Evolutionary conservation across 2,113 vertebrate genomes (phyloP).

Genomic region (Brachyhypopomus gauderio): DNA sequence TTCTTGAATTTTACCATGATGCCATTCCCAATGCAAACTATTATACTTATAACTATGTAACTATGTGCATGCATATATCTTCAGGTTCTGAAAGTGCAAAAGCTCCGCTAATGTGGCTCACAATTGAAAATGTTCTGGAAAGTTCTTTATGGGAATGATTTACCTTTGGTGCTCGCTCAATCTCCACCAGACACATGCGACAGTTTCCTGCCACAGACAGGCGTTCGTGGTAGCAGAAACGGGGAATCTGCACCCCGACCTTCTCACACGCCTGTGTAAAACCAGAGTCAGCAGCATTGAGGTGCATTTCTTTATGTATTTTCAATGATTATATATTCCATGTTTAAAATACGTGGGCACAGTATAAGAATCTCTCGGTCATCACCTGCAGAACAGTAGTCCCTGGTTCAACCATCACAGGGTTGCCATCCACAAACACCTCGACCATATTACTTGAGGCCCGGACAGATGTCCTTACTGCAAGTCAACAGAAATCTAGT

Average conservation of each 20-base stretch:
- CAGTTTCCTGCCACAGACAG: constrained; percentile 95
- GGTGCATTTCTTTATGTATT: background rate
- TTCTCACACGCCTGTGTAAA: constrained; percentile 86
- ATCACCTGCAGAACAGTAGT: constrained; percentile 92
- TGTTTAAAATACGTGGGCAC: background rate
- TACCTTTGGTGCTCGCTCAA: constrained; percentile 95
- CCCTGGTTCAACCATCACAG: constrained; percentile 88
- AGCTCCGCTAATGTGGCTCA: too few relatives aligned
- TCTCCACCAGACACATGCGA: constrained; percentile 96
- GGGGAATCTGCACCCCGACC: constrained; percentile 92
- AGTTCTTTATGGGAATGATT: background rate
- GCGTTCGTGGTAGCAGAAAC: constrained; percentile 95
- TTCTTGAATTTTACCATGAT: too few relatives aligned
- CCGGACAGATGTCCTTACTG: constrained; percentile 78
- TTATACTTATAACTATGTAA: too few relatives aligned
- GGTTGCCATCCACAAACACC: constrained; percentile 90
- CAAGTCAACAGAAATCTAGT: constrained; percentile 4
- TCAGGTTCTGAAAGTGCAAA: too few relatives aligned
- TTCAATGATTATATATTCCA: background rate
- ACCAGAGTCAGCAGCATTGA: background rate
- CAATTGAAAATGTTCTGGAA: background rate
- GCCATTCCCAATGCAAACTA: too few relatives aligned
- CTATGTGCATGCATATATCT: too few relatives aligned
- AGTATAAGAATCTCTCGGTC: background rate
- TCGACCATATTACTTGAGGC: constrained; percentile 86